Evolutionary conservation across 2,888 invertebrate genomes (phyloP).

Genomic region (Ectemnius cavifrons): DNA sequence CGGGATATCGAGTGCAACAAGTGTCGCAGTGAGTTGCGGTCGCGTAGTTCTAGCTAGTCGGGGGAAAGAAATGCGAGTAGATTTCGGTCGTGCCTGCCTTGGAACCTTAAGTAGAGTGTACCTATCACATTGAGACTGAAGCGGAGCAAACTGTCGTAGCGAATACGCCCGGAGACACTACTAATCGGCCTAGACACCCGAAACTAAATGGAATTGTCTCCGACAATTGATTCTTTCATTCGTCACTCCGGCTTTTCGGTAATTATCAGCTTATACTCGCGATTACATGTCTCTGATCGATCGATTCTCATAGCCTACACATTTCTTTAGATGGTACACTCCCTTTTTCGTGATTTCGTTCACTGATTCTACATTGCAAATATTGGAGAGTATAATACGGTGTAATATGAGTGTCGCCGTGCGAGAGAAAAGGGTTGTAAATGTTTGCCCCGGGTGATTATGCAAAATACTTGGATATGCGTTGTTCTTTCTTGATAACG

Average conservation of each 20-base stretch:
- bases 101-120: neutral
- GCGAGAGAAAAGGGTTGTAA: too few species aligned
- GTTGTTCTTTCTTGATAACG: neutral
- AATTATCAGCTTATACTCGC: slow-evolving; percentile 25
- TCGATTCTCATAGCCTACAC: too few species aligned
- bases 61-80: slow-evolving; percentile 7
- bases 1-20: slow-evolving; percentile 18
- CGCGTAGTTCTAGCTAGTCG: neutral
- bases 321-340: too few species aligned
- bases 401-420: too few species aligned
- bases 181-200: slow-evolving; percentile 52
- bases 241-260: slow-evolving; percentile 57
- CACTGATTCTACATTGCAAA: too few species aligned
- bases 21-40: slow-evolving; percentile 17
- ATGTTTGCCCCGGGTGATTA: too few species aligned
- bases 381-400: too few species aligned
- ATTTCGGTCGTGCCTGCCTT: neutral
- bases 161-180: neutral
- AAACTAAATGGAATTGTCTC: slow-evolving; percentile 56
- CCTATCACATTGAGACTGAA: too few species aligned
- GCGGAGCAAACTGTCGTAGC: too few species aligned
- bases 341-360: too few species aligned
- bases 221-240: slow-evolving; percentile 53
- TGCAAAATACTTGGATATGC: neutral
- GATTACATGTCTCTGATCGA: neutral